Percentiles rank a stretch among this genome's conserved stretches.
Conservation (phyloP, 2,888 invertebrate genomes). For the Eupithecia inturbata region DNA sequence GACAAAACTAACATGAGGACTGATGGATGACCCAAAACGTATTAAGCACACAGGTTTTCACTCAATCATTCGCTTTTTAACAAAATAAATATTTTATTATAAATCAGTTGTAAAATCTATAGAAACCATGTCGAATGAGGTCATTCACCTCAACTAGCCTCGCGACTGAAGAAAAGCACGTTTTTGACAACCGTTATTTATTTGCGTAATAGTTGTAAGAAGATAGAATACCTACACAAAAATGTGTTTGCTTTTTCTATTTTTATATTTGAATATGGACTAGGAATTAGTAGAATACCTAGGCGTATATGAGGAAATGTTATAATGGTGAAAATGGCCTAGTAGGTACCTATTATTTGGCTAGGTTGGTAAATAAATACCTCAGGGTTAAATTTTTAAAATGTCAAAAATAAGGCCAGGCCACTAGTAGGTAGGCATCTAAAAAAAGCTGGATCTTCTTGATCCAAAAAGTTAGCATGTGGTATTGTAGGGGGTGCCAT, state of each 20-base stretch:
- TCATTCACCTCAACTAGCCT: conserved; percentile 65
- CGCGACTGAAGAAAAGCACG: conserved; percentile 49
- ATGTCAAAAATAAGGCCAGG: no score
- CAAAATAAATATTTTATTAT: background rate
- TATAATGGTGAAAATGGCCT: background rate
- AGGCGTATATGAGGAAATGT: background rate
- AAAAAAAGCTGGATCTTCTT: no score
- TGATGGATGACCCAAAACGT: background rate
- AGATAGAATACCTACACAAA: conserved; percentile 15
- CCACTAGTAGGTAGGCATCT: no score
- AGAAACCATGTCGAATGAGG: conserved; percentile 61
- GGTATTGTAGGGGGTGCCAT: background rate
- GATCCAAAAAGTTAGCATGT: no score
- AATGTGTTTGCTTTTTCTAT: background rate
- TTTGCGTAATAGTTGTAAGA: conserved; percentile 49
- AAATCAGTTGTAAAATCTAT: background rate
- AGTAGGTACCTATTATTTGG: background rate
- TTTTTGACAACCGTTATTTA: conserved; percentile 55
- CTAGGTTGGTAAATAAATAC: background rate
- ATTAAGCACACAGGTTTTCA: background rate
- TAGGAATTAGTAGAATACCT: background rate
- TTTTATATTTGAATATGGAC: conserved; percentile 9
- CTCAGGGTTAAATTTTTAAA: background rate
- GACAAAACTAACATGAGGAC: background rate
- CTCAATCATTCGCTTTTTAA: background rate